Base-by-base conservation (phyloP, 2,888 invertebrate genomes). In the Tinea pellionella region DNA sequence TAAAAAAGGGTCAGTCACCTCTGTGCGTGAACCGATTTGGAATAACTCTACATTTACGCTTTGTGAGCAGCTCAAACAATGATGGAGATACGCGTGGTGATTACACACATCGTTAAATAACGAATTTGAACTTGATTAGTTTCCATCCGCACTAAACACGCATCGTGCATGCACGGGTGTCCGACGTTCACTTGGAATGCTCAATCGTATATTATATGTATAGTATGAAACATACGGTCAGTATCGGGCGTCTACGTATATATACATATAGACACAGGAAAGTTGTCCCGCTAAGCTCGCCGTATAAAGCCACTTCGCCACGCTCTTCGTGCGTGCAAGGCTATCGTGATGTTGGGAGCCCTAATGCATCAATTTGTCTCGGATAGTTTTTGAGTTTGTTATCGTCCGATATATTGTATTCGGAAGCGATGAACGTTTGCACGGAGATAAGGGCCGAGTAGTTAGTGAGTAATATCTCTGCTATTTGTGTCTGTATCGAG, bases 1-100 rank as follows among this genome's bases (percentile, higher is more conserved):
- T 67, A 67, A 72, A 69, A 63, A 68, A 71, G 83, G 83, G 81
- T 79, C 80, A 73, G 70, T 79, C 71, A 84, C 77, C 83, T 69
- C 70, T 62, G 69, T 68, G 73, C 73, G 71, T 81, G 74, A 78
- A 80, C 78, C 76, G 78, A 78, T 81, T 80, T 73, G 71, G 74
- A 76, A 70, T 74, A 75, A 73, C 74, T 71, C 62, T 47, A 43
- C 59, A 59, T 59, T 59, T 43, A 59, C 47, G 57, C 57, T 57
- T 30, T 32, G 32, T 57, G 32, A 57, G 32, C 57, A 57, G 57
- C 32, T 32, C 53, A 53, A 32, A 57, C 57, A 57, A 57, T 57
- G 57, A 30, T 57, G 57, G 57, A 57, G 57, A 57, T 57, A 57
- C 57, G 57, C 57, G 57, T 32, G 57, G 32, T 57, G 57, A 57